These are phyloP conservation scores for Nannoperca obscura DNA, from an alignment of 2,797 vertebrate species.

Conservation along the genomic window DNA sequence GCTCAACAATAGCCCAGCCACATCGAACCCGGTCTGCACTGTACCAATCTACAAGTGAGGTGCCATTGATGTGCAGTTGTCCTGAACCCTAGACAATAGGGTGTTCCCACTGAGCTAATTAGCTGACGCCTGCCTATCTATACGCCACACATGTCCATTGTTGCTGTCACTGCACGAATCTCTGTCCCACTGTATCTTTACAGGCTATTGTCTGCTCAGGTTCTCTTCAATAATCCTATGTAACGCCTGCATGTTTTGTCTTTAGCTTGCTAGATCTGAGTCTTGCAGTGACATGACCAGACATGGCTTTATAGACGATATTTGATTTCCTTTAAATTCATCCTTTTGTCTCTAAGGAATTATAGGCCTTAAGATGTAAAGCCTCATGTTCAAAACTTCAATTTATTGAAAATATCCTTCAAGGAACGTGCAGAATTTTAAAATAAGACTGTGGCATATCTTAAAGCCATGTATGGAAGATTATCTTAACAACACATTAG, in stretches of 20 bases:
- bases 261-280: conserved; percentile 69
- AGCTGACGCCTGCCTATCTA: conserved; percentile 86
- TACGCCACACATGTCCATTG: conserved; percentile 85
- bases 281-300: conserved; percentile 82
- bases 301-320: conserved; percentile 66
- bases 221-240: conserved; percentile 86
- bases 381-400: conserved; percentile 66
- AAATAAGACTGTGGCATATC: conserved; percentile 53
- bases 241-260: conserved; percentile 83
- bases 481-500: conserved; percentile 56
- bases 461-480: conserved; percentile 55
- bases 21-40: conserved; percentile 78
- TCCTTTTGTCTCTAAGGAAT: conserved; percentile 73
- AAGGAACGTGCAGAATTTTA: conserved; percentile 70
- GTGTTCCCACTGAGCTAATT: conserved; percentile 85
- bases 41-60: conserved; percentile 86
- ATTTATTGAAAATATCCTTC: conserved; percentile 73
- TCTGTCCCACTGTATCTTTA: conserved; percentile 73
- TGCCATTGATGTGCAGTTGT: conserved; percentile 72
- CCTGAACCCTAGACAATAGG: conserved; percentile 79
- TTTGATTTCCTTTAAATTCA: conserved; percentile 66
- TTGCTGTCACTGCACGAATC: conserved; percentile 79
- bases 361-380: conserved; percentile 69
- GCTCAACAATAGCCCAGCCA: conserved; percentile 83
- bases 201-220: conserved; percentile 79